Conservation (phyloP, 2,113 vertebrate species). For the Labrus mixtus region DNA sequence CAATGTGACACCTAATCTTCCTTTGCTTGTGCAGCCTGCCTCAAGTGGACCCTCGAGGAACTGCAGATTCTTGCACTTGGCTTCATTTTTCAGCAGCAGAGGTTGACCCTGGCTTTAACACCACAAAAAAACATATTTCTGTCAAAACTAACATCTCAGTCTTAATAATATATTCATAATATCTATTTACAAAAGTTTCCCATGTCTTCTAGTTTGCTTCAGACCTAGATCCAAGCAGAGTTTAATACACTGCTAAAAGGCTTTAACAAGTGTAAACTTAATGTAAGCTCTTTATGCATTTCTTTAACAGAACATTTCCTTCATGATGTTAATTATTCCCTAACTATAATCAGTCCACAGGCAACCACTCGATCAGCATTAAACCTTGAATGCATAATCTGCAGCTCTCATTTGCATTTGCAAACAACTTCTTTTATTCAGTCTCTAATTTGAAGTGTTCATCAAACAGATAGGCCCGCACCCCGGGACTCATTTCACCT, state of each 20-base stretch:
- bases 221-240: background rate
- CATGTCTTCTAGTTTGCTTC: background rate
- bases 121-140: background rate
- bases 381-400: slow-evolving; percentile 62
- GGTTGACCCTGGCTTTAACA: background rate
- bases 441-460: slow-evolving; percentile 45
- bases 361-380: slow-evolving; percentile 68
- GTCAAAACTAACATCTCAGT: background rate
- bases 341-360: slow-evolving; percentile 65
- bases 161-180: background rate
- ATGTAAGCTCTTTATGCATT: slow-evolving; percentile 52
- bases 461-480: slow-evolving; percentile 42
- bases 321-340: slow-evolving; percentile 72
- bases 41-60: no score
- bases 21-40: no score
- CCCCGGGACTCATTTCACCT: slow-evolving; percentile 4
- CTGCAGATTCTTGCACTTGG: no score
- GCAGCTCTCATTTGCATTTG: slow-evolving; percentile 56
- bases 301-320: slow-evolving; percentile 64
- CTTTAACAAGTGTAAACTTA: slow-evolving; percentile 27
- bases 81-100: no score
- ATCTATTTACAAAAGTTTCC: background rate
- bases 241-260: slow-evolving; percentile 14
- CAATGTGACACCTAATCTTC: no score
- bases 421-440: slow-evolving; percentile 56